Evolutionary conservation across 2,797 vertebrate genomes (phyloP).

Genomic region (Channa striata): DNA sequence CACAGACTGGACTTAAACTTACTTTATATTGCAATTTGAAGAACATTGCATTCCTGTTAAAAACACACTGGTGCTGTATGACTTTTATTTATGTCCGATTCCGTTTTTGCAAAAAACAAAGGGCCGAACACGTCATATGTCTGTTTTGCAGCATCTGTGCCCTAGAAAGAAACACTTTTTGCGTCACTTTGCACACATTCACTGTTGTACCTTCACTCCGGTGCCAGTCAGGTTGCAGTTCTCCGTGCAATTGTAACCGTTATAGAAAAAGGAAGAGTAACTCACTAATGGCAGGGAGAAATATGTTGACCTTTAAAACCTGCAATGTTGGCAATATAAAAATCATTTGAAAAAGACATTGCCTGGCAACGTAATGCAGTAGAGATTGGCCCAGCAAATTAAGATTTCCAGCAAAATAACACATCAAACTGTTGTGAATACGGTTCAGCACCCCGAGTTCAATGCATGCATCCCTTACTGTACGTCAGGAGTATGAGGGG

Average conservation of each 20-base stretch:
- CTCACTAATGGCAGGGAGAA: not conserved
- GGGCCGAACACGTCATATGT: not conserved
- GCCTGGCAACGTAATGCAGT: not conserved
- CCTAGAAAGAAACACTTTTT: not conserved
- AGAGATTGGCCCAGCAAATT: not conserved
- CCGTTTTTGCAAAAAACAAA: not conserved
- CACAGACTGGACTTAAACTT: no score
- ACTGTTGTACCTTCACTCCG: not conserved
- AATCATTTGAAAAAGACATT: constrained; percentile 1
- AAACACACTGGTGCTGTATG: not conserved
- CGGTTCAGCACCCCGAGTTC: not conserved
- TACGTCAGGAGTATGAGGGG: not conserved
- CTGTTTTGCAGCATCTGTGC: constrained; percentile 1
- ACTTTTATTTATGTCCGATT: not conserved
- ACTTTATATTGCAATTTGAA: no score
- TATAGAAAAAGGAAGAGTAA: constrained; percentile 2
- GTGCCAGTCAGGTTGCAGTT: not conserved
- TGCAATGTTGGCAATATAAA: not conserved
- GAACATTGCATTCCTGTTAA: no score
- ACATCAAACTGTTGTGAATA: not conserved
- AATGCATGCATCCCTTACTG: not conserved
- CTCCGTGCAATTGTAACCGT: not conserved
- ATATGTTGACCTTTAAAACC: constrained; percentile 11
- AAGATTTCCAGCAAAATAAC: not conserved
- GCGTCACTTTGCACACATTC: not conserved